phyloP scores from a whole-genome alignment of 2,113 vertebrate genomes.

The Sisor rabdophorus region DNA sequence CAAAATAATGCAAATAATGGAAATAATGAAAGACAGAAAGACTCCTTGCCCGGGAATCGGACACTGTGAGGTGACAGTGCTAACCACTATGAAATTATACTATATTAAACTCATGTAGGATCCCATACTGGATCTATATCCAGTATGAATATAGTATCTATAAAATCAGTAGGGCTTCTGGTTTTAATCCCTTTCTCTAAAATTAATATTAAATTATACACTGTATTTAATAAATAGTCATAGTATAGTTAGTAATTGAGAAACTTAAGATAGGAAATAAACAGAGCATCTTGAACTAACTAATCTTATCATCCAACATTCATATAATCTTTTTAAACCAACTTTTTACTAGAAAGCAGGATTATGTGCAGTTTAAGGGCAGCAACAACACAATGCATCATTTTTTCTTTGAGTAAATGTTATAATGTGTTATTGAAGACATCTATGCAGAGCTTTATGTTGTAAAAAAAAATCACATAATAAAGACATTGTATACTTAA shows the following conservation, averaged over 20 bases:
- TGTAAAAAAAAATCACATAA: slow-evolving; percentile 7
- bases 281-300: not conserved
- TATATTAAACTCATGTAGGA: not conserved
- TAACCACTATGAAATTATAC: no score
- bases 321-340: not conserved
- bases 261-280: not conserved
- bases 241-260: not conserved
- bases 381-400: not conserved
- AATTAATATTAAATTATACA: not conserved
- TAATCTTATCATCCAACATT: not conserved
- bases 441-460: slow-evolving; percentile 22
- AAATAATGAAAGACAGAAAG: no score
- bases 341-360: not conserved
- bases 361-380: not conserved
- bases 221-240: not conserved
- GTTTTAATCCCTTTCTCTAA: not conserved
- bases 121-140: not conserved
- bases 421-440: not conserved
- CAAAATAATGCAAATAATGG: no score
- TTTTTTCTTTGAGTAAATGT: slow-evolving; percentile 11
- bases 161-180: not conserved
- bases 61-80: no score
- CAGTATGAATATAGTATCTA: no score
- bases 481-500: not conserved
- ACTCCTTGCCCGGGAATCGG: no score